These are phyloP conservation scores for Sorex fumeus DNA, from an alignment of 2,113 vertebrate species.

Conservation along the genomic window DNA sequence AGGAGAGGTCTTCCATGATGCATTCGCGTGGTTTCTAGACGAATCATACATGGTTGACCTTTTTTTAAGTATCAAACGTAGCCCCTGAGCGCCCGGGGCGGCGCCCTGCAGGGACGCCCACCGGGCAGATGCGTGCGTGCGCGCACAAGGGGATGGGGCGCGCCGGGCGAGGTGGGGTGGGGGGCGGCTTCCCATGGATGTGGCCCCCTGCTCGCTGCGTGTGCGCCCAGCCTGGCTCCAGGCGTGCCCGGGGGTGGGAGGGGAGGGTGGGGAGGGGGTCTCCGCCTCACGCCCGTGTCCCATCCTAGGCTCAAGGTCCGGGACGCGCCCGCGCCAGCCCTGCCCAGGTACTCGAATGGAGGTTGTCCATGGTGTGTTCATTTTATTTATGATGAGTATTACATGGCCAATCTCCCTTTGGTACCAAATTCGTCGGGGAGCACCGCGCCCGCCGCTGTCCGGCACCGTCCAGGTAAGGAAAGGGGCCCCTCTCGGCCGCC, in stretches of 20 bases:
- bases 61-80: slow-evolving; percentile 29
- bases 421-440: slow-evolving; percentile 77
- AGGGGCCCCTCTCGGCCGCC: no score
- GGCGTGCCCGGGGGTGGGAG: background rate
- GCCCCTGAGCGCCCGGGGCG: background rate
- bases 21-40: background rate
- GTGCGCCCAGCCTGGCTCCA: background rate
- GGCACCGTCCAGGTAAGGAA: slow-evolving; percentile 19
- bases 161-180: accelerated
- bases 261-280: background rate
- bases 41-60: slow-evolving; percentile 25
- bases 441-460: background rate
- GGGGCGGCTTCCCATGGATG: accelerated
- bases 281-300: background rate
- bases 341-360: slow-evolving; percentile 72
- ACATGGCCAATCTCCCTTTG: slow-evolving; percentile 84
- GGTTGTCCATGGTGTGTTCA: slow-evolving; percentile 85
- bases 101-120: background rate
- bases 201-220: background rate
- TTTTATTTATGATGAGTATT: slow-evolving; percentile 85
- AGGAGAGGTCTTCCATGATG: slow-evolving; percentile 50
- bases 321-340: accelerated
- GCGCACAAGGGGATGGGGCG: no score
- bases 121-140: background rate
- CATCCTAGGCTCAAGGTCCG: background rate